Base-by-base conservation (phyloP, 2,888 invertebrate species). In the Operophtera brumata region DNA sequence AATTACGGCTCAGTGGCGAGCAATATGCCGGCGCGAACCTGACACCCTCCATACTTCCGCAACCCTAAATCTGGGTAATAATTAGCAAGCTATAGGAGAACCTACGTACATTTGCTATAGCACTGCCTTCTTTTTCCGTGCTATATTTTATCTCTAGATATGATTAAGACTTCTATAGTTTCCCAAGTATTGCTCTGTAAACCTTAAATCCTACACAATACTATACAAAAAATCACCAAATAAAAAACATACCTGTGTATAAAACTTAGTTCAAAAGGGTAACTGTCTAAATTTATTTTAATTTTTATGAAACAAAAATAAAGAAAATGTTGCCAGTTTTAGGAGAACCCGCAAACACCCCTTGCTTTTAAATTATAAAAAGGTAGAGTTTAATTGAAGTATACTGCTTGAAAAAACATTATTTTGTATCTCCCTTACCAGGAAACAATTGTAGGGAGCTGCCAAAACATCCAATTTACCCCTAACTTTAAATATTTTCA, bases 1-100 rank as follows among this genome's bases (percentile, higher is more conserved):
- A 82, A 86, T 85, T 83, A 82, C 70, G 70, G 69, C 70, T 70
- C 75, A 70, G 71, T 77, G 75, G 71, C 77, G 77, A 71, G 77
- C 78, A 79, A 80, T 80, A 80, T 77, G 79, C 65, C 75, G 65
- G 77, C 80, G 80, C 78, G 81, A 82, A 82, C 82, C 82, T 80
- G 84, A 82, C 79, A 84, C 82, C 78, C 71, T 49, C 57, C 48
- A 61, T 59, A 20, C 20, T 20, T 59, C 61, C 65, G 50, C 57
- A 47, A 49, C 44, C 65, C 57, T 36, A 3, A 13, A 32, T 12
- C 36, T 25, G 32, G 39, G 36, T 50, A 44, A 50, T 44, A 7
- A 25, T 25, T 9, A 30, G 30, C 30, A 7, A 30, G 30, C 30
- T 30, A 30, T 30, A 30, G 30, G 9, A 30, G 30, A 30, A 8